Conservation (phyloP, 2,797 vertebrate genomes). For the Salarias fasciatus region DNA sequence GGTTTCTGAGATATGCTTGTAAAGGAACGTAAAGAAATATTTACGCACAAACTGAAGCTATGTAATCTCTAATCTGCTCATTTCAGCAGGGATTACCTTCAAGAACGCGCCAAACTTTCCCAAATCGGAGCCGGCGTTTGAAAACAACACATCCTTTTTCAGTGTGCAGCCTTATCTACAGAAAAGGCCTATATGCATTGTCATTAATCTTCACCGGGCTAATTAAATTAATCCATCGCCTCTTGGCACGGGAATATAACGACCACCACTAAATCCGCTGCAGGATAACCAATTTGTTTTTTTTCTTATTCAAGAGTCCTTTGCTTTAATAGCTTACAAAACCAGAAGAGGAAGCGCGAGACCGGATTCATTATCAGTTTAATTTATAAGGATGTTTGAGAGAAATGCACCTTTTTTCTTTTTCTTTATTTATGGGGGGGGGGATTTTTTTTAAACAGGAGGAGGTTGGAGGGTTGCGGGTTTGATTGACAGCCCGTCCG, state of each 20-base stretch:
- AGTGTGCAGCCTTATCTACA: conserved; percentile 62
- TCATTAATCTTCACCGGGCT: conserved; percentile 78
- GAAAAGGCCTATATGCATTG: conserved; percentile 51
- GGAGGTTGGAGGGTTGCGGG: conserved; percentile 84
- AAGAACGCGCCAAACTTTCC: conserved; percentile 30
- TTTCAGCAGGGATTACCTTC: conserved; percentile 37
- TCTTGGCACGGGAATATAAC: conserved; percentile 66
- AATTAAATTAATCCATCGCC: conserved; percentile 81
- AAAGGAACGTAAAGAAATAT: no score
- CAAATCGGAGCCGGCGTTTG: conserved; percentile 43
- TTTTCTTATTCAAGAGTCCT: conserved; percentile 42
- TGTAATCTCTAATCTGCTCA: conserved; percentile 9
- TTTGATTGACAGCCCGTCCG: conserved; percentile 97
- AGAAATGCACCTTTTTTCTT: conserved; percentile 60
- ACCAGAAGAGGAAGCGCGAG: conserved; percentile 13
- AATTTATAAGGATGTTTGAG: background rate
- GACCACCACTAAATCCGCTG: conserved; percentile 68
- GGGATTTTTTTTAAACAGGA: conserved; percentile 23
- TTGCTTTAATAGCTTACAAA: conserved; percentile 50
- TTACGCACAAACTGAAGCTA: background rate
- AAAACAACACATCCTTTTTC: conserved; percentile 41
- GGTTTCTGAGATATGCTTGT: no score
- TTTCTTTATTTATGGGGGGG: no score
- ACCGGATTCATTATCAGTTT: conserved; percentile 58
- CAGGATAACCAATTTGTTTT: conserved; percentile 73